Conservation (phyloP, 2,113 vertebrate species). For the Polypterus bichir region DNA sequence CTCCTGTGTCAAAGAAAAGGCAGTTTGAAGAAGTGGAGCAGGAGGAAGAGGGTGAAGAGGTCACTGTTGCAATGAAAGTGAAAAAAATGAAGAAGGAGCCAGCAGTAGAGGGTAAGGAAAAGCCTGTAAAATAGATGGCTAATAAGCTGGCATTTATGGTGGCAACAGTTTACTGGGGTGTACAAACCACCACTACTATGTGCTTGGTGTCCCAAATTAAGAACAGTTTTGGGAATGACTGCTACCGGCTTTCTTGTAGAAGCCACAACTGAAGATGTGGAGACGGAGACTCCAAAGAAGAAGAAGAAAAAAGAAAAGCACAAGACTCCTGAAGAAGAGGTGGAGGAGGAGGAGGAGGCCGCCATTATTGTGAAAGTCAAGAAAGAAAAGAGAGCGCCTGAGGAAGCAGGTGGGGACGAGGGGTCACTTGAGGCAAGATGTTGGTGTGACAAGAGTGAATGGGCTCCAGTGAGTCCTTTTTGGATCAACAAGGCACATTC, state of each 20-base stretch:
- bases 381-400: neutral
- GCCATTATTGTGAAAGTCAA: conserved; percentile 5
- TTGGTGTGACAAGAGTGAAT: conserved; percentile 30
- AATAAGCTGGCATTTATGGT: rapidly evolving
- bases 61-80: conserved; percentile 30
- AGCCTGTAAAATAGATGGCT: conserved; percentile 15
- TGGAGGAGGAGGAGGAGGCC: conserved; percentile 18
- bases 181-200: too few relatives aligned
- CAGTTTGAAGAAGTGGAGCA: conserved; percentile 72
- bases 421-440: neutral
- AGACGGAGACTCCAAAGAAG: conserved; percentile 55
- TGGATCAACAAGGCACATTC: too few relatives aligned
- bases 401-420: neutral
- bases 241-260: conserved; percentile 8
- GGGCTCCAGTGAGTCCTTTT: too few relatives aligned
- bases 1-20: conserved; percentile 75
- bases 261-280: conserved; percentile 29
- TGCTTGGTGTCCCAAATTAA: too few relatives aligned
- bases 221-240: too few relatives aligned
- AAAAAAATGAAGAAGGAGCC: conserved; percentile 70
- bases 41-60: conserved; percentile 33
- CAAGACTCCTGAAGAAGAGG: conserved; percentile 41
- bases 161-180: too few relatives aligned
- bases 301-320: conserved; percentile 83
- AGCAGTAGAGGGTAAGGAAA: conserved; percentile 46